These are phyloP conservation scores for Monochamus saltuarius DNA, from an alignment of 1,140 invertebrate genomes.

Conservation along the genomic window DNA sequence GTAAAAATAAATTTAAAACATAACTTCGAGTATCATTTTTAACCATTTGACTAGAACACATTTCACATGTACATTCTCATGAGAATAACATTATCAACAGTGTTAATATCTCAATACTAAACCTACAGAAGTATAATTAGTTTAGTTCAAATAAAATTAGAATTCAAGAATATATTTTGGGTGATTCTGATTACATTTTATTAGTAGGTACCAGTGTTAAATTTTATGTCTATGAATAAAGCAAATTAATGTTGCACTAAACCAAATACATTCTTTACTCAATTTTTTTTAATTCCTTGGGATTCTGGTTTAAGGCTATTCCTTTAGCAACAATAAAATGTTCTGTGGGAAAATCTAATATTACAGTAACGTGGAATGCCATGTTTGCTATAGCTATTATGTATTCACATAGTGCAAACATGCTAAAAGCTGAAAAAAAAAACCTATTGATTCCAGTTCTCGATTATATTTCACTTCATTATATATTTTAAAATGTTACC, in stretches of 20 bases:
- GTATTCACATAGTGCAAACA: slow-evolving; percentile 91
- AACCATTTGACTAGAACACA: too few relatives aligned
- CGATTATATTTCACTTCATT: slow-evolving; percentile 5
- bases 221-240: neutral
- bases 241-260: too few relatives aligned
- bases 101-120: too few relatives aligned
- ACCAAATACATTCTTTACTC: slow-evolving; percentile 2
- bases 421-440: slow-evolving; percentile 78
- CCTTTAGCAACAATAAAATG: slow-evolving; percentile 65
- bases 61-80: too few relatives aligned
- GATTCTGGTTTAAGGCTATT: neutral
- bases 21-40: too few relatives aligned
- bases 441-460: too few relatives aligned
- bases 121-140: too few relatives aligned
- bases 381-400: slow-evolving; percentile 87
- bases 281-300: slow-evolving; percentile 8
- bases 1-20: too few relatives aligned
- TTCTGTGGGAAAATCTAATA: slow-evolving; percentile 81
- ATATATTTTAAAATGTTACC: neutral
- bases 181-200: neutral
- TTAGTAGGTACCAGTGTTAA: neutral
- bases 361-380: slow-evolving; percentile 85
- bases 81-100: too few relatives aligned
- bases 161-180: neutral
- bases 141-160: too few relatives aligned